These are phyloP conservation scores for Nemotelus nigrinus DNA, from an alignment of 2,888 invertebrate species.

Conservation along the genomic window DNA sequence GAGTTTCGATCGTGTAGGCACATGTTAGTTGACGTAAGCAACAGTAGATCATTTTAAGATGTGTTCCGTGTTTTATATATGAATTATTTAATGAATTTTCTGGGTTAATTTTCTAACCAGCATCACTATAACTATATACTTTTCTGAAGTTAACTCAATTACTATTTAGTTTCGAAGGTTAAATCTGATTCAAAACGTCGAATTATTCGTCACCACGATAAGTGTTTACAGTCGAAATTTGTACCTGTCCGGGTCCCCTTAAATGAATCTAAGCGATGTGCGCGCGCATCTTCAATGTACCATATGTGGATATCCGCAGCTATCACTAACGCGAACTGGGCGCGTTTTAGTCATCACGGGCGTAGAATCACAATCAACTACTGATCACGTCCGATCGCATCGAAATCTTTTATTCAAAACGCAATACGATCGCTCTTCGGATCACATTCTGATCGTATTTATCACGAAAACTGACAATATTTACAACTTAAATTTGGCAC, in stretches of 20 bases:
- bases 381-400: constrained; percentile 5
- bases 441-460: not conserved
- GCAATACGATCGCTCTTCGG: not conserved
- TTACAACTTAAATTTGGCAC: not conserved
- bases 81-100: too few species aligned
- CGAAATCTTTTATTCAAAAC: not conserved
- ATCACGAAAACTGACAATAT: not conserved
- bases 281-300: constrained; percentile 42
- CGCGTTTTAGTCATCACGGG: constrained; percentile 40
- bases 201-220: too few species aligned
- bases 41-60: too few species aligned
- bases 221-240: too few species aligned
- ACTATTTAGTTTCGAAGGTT: too few species aligned
- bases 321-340: constrained; percentile 21
- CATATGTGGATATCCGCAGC: constrained; percentile 39
- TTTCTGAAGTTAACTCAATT: too few species aligned
- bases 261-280: constrained; percentile 42
- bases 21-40: too few species aligned
- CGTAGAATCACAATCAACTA: constrained; percentile 15
- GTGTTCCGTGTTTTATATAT: too few species aligned
- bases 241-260: constrained; percentile 11
- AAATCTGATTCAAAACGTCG: too few species aligned
- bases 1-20: too few species aligned
- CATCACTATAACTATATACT: too few species aligned
- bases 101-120: too few species aligned